Base-by-base conservation (phyloP, 2,888 invertebrate genomes). In the Calliphora vomitoria region DNA sequence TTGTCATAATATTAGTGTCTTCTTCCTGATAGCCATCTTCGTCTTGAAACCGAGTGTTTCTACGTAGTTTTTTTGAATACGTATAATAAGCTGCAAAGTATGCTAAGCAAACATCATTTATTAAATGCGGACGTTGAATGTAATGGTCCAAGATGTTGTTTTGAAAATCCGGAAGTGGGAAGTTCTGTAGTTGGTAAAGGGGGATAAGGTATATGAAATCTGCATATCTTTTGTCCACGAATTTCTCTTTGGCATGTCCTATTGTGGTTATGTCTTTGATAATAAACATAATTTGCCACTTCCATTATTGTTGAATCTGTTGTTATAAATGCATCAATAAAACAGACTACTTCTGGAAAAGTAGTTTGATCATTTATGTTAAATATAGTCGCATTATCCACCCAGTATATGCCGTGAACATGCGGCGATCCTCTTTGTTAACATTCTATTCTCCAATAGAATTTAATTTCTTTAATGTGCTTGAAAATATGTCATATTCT, bases 131-230 rank as follows among this genome's bases (percentile, higher is more conserved):
- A 5, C 76, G 31, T 64, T 64, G 64, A 2, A 64, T 13, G 8
- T 76, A 76, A 35, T 72, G 58, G 4, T 72, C 55, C 0, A 72
- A 6, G 5, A 76, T 8, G 35, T 64, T 64, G 0, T 4, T 18
- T 44, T 60, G 31, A 13, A 76, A 76, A n/a, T 13, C 47, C 41
- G 13, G 82, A 85, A 35, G 64, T 15, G n/a, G 85, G 47, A 68
- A 89, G 82, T 79, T 88, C 71, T 11, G 86, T 88, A 62, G 11
- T 53, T 4, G 78, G 75, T 82, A 89, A 83, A 2, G 85, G 85
- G n/a, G 85, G 86, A 47, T 88, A 69, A 6, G 88, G 86, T 68
- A 88, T 89, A 4, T 74, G 10, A 69, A 86, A 89, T 13, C 85
- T 60, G 55, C 85, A 88, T 55, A 88, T 18, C 20, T 82, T 75